Percentiles rank a stretch among this genome's conserved stretches.
phyloP scores from a whole-genome alignment of 2,888 invertebrate species.

The Thera obeliscata region DNA sequence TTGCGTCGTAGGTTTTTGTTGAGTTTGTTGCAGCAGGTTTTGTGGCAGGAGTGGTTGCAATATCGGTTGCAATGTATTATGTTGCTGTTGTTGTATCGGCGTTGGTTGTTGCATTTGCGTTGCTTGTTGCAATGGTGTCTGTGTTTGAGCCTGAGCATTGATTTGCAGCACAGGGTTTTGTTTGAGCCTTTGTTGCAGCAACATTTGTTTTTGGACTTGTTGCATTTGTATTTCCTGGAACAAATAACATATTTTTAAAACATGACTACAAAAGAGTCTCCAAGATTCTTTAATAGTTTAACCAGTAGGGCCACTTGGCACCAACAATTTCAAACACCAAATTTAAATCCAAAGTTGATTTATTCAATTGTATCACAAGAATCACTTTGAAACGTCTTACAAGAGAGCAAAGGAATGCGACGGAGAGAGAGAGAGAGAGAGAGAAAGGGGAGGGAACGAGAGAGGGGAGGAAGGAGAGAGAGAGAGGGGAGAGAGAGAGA shows the following conservation, averaged over 20 bases:
- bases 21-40: slow-evolving; percentile 26
- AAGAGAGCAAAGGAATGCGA: no score
- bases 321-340: no score
- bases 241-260: neutral
- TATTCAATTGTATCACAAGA: no score
- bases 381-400: no score
- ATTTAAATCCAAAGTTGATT: no score
- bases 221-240: slow-evolving; percentile 44
- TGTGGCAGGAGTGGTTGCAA: slow-evolving; percentile 29
- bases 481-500: slow-evolving; percentile 2
- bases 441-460: neutral
- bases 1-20: slow-evolving; percentile 37
- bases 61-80: slow-evolving; percentile 24
- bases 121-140: neutral
- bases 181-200: slow-evolving; percentile 26
- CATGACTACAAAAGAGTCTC: neutral
- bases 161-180: slow-evolving; percentile 9
- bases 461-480: neutral
- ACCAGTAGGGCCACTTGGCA: no score
- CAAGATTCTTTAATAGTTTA: no score
- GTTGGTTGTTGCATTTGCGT: neutral
- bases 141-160: neutral
- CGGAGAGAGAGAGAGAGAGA: slow-evolving; percentile 5
- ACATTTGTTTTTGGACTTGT: slow-evolving; percentile 39
- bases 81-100: slow-evolving; percentile 31